phyloP scores from a whole-genome alignment of 2,113 vertebrate species.

The Aegotheles bennettii region DNA sequence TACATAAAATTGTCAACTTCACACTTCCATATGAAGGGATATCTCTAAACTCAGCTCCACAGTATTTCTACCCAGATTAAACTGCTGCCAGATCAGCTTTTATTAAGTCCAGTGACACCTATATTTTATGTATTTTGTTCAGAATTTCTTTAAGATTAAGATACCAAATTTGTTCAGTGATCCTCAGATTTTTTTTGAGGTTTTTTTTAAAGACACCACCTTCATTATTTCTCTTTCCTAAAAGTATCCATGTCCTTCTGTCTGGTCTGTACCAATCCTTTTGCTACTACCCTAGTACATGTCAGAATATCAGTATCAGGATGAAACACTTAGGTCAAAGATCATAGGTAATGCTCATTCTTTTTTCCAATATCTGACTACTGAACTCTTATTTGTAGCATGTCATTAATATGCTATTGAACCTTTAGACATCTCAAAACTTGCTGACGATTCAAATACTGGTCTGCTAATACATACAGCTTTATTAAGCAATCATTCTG shows the following conservation, averaged over 20 bases:
- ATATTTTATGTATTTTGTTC: background rate
- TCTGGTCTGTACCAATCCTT: background rate
- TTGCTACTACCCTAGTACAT: background rate
- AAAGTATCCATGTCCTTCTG: background rate
- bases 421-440: background rate
- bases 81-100: background rate
- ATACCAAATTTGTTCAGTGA: background rate
- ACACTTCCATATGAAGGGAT: background rate
- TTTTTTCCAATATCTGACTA: background rate
- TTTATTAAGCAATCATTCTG: background rate
- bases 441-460: background rate
- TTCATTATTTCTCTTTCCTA: background rate
- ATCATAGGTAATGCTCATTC: background rate
- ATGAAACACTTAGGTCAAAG: background rate
- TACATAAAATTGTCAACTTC: background rate
- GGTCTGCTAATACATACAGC: background rate
- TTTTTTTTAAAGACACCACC: background rate
- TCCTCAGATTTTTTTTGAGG: background rate
- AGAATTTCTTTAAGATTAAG: background rate
- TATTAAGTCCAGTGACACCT: accelerated
- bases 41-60: background rate
- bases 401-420: background rate
- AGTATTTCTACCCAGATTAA: background rate
- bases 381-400: background rate
- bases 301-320: background rate